Base-by-base conservation (phyloP, 1,140 invertebrate genomes). In the Ylistrum balloti region DNA sequence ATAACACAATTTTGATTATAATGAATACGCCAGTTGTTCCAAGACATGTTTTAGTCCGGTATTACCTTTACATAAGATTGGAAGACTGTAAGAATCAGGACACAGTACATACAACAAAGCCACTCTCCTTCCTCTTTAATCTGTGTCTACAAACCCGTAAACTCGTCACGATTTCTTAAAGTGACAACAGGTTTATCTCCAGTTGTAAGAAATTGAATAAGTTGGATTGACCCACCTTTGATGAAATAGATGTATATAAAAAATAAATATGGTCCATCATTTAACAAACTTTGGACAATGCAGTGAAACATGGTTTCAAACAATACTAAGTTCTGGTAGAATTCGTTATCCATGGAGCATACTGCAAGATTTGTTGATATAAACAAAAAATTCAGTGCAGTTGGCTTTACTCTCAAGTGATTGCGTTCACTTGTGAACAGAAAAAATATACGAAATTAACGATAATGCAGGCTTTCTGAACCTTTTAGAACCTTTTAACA, bases 241-340 rank as follows among this genome's bases (percentile, higher is more conserved):
- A 74, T 74, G 56, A 74, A 74, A 74, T 28, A 74, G 56, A 74
- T 38, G 35, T 38, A 38, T 74, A 74, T 74, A 74, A 74, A 74
- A 74, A 74, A 74, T 74, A 74, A 74, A 74, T 74, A 74, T 74
- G 56, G 56, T 74, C 56, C 56, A 74, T 74, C n/a, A 28, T 74
- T 74, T 5, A 74, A n/a, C 2, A 74, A 45, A 45, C 7, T 1
- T 74, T n/a, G 56, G 56, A 74, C 56, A 28, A 74, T n/a, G 9
- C n/a, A 56, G 22, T 56, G 45, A 56, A 56, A 56, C 45, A 56
- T n/a, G n/a, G 45, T 22, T 56, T 56, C 45, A 74, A n/a, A 28
- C 56, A 74, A 17, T 74, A 74, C 10, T 45, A 45, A 45, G 20
- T 45, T 9, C n/a, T 74, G 56, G n/a, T 74, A 28, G 0, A 38